phyloP scores from a whole-genome alignment of 2,888 invertebrate species.

The Thera obeliscata region DNA sequence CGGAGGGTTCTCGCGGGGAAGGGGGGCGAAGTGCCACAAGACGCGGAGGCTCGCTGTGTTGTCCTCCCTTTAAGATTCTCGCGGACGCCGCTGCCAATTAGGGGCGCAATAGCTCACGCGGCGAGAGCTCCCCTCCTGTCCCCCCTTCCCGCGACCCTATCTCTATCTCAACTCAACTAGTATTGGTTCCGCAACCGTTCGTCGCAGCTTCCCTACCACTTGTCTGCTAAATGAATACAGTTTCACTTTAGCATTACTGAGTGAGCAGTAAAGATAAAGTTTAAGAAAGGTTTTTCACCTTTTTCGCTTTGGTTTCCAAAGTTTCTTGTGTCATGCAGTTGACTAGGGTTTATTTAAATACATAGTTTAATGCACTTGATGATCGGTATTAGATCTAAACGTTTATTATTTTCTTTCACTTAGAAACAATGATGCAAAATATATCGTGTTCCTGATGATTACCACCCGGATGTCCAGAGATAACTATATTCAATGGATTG shows the following conservation, averaged over 20 bases:
- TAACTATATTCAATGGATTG: too few species aligned
- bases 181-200: slow-evolving; percentile 74
- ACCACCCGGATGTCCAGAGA: too few species aligned
- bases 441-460: too few species aligned
- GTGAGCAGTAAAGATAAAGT: slow-evolving; percentile 69
- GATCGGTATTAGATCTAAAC: not conserved
- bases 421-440: too few species aligned
- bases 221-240: slow-evolving; percentile 79
- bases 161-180: slow-evolving; percentile 58
- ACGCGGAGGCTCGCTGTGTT: slow-evolving; percentile 76
- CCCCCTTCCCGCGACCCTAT: slow-evolving; percentile 46
- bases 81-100: slow-evolving; percentile 85
- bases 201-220: slow-evolving; percentile 66
- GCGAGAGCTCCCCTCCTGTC: slow-evolving; percentile 64
- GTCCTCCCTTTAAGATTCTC: slow-evolving; percentile 85
- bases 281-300: slow-evolving; percentile 66
- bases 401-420: not conserved
- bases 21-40: slow-evolving; percentile 61
- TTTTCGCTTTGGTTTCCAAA: slow-evolving; percentile 56
- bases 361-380: not conserved
- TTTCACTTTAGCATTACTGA: slow-evolving; percentile 75
- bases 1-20: slow-evolving; percentile 45
- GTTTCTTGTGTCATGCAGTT: slow-evolving; percentile 45
- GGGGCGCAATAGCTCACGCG: slow-evolving; percentile 84
- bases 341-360: not conserved